Evolutionary conservation across 2,888 invertebrate genomes (phyloP).

Genomic region (Oscheius myriophilus): DNA sequence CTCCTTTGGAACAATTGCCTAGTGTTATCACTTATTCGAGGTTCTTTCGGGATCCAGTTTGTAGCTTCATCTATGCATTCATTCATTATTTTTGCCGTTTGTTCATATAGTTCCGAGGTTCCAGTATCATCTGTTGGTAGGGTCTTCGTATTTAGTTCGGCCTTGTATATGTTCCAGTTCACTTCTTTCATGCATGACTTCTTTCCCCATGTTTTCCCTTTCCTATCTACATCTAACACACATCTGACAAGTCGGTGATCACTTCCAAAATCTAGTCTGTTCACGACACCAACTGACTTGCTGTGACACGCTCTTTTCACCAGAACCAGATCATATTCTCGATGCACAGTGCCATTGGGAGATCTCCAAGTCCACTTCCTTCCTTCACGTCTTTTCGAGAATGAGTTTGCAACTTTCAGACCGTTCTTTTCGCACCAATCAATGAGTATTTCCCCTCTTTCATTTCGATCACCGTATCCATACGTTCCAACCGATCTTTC

Average conservation of each 20-base stretch:
- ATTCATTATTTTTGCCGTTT: too few relatives aligned
- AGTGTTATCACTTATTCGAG: too few relatives aligned
- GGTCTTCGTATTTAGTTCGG: too few relatives aligned
- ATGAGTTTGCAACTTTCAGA: slow-evolving; percentile 9
- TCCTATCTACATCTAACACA: not conserved
- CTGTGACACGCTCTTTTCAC: not conserved
- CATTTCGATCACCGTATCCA: slow-evolving; percentile 9
- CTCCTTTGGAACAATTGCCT: too few relatives aligned
- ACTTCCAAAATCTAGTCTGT: not conserved
- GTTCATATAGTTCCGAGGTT: too few relatives aligned
- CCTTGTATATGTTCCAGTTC: too few relatives aligned
- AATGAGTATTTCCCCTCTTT: slow-evolving; percentile 13
- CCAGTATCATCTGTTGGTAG: too few relatives aligned
- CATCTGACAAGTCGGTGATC: slow-evolving; percentile 18
- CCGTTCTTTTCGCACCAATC: slow-evolving; percentile 8
- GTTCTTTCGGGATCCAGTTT: too few relatives aligned
- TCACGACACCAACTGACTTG: not conserved
- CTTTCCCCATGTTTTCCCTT: too few relatives aligned
- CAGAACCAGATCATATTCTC: slow-evolving; percentile 15
- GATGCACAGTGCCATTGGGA: not conserved
- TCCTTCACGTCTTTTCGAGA: not conserved
- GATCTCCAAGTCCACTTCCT: slow-evolving; percentile 21
- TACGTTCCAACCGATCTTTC: slow-evolving; percentile 18
- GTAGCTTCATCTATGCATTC: too few relatives aligned
- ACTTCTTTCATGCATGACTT: too few relatives aligned